Percentiles rank a stretch among this genome's conserved stretches.
Evolutionary conservation across 2,888 invertebrate genomes (phyloP).

Genomic region (Dryadula phaetusa): DNA sequence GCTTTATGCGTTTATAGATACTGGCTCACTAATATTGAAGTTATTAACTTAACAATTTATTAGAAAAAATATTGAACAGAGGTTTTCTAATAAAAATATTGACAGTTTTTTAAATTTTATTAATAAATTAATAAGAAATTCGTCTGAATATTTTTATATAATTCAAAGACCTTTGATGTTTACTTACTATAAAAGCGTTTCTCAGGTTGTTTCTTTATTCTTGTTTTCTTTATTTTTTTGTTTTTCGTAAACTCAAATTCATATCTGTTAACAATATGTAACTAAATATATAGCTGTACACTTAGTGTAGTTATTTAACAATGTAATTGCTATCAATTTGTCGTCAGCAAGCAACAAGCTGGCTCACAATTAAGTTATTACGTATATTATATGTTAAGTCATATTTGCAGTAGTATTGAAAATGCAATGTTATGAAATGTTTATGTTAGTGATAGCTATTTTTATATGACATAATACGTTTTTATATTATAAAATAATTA

Average conservation of each 20-base stretch:
- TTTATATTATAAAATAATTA: too few species aligned
- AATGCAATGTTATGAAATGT: background rate
- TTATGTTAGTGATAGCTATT: background rate
- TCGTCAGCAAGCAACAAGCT: slow-evolving; percentile 17
- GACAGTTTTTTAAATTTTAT: too few species aligned
- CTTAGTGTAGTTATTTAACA: slow-evolving; percentile 8
- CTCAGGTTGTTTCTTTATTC: too few species aligned
- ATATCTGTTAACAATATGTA: background rate
- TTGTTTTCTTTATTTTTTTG: too few species aligned
- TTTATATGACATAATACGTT: too few species aligned
- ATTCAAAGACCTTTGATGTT: too few species aligned
- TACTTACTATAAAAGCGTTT: too few species aligned
- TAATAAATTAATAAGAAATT: too few species aligned
- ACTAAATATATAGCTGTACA: background rate
- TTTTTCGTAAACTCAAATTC: too few species aligned
- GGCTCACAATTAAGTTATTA: slow-evolving; percentile 19
- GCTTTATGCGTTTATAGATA: background rate
- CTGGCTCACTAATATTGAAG: background rate
- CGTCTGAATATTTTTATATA: too few species aligned
- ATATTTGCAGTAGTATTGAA: background rate
- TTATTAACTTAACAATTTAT: background rate
- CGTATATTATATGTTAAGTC: slow-evolving; percentile 2
- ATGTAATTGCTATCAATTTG: slow-evolving; percentile 25
- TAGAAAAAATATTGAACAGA: background rate
- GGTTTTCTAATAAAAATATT: too few species aligned